phyloP scores from a whole-genome alignment of 1,140 invertebrate genomes.

The Hestina assimilis region DNA sequence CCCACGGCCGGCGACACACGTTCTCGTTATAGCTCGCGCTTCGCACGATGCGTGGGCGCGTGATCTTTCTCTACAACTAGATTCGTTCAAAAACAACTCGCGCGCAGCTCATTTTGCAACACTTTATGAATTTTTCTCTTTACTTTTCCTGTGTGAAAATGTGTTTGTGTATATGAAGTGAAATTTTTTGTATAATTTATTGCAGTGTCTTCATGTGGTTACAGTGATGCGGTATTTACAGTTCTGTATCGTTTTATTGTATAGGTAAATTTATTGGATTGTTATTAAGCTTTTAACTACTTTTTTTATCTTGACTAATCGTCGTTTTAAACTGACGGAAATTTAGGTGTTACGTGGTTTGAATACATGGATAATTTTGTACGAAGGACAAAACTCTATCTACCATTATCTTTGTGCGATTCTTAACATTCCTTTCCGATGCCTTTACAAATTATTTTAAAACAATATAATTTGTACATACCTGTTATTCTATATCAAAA shows the following conservation, averaged over 20 bases:
- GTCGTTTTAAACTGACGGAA: too few species aligned
- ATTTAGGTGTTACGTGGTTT: too few species aligned
- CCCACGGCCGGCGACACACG: constrained; percentile 59
- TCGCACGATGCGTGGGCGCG: constrained; percentile 56
- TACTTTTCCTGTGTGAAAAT: constrained; percentile 31
- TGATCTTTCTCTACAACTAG: constrained; percentile 57
- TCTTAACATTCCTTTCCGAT: too few species aligned
- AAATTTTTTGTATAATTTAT: neutral
- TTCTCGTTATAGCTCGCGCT: constrained; percentile 61
- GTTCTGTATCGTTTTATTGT: constrained; percentile 60
- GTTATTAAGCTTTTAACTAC: neutral
- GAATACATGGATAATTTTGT: too few species aligned
- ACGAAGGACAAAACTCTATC: too few species aligned
- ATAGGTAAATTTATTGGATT: constrained; percentile 41
- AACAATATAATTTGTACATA: too few species aligned
- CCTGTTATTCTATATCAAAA: too few species aligned
- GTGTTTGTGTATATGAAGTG: constrained; percentile 20
- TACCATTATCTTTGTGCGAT: too few species aligned
- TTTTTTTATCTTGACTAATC: too few species aligned
- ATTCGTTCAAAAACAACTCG: constrained; percentile 64
- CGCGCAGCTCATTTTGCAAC: constrained; percentile 50
- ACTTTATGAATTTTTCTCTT: constrained; percentile 29
- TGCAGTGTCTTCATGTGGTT: constrained; percentile 24
- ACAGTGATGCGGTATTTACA: constrained; percentile 56
- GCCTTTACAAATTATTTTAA: too few species aligned